Evolutionary conservation across 2,797 vertebrate species (phyloP), one percentile per base, ranked within the genome.

Genomic region (Salmo trutta): DNA sequence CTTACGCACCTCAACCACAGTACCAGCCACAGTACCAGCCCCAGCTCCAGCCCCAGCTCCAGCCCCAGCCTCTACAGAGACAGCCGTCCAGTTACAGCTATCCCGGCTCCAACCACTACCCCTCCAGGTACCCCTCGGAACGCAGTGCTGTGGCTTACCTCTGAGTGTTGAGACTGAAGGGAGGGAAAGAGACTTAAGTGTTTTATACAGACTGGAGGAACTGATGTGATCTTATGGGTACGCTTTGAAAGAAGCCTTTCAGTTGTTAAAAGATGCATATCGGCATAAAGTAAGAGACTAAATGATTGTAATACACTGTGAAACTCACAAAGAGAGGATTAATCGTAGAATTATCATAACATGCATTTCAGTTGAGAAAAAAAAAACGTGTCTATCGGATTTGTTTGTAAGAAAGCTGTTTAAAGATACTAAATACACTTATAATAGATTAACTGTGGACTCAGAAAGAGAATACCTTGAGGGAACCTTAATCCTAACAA

Each of bases 81-180:
- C 29, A 89, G 92, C 71, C 90, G 93, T 0, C 91, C 89, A 1
- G 93, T 78, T 79, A 73, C 3, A 72, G 75, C n/a, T 74, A 76
- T 5, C 71, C 91, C 0, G 85, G 82, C 24, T 83, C 77, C 84
- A 91, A 90, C 90, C 91, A 82, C 82, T 90, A 91, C 81, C 73
- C 79, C 17, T 89, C 89, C 74, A 88, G 91, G 62, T 76, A 94
- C 52, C 93, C 93, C 1, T 95, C 94, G 0, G 73, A 91, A 16
- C 92, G 71, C 76, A 95, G 94, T 6, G 94, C 84, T 0, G 86
- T 93, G 36, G 94, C 93, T 29, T 94, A 93, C 83, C 93, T 95
- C 56, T 95, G 82, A 94, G 82, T 74, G 52, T 14, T 75, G n/a
- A 17, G 65, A 75, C 12, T 52, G 54, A 76, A 74, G 64, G 56